Evolutionary conservation across 2,113 vertebrate species (phyloP).

Genomic region (Glaucidium brasilianum): DNA sequence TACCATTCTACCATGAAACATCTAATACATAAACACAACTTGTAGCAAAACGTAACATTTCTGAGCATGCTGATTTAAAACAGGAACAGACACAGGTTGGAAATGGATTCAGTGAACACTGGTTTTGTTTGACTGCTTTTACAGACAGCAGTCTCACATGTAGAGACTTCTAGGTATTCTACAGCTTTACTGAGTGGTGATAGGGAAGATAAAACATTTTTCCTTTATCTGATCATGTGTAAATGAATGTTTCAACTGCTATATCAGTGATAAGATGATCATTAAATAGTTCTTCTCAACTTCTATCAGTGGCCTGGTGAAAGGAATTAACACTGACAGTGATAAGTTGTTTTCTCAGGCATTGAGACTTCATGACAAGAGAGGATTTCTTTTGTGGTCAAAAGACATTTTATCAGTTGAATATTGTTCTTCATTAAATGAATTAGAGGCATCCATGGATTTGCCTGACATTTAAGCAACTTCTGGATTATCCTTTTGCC

Average conservation of each 20-base stretch:
- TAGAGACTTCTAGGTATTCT: slow-evolving; percentile 38
- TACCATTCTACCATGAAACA: background rate
- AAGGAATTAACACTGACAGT: slow-evolving; percentile 66
- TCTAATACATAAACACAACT: background rate
- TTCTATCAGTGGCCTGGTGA: slow-evolving; percentile 60
- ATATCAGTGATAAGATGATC: slow-evolving; percentile 51
- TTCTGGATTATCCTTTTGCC: background rate
- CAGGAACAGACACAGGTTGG: slow-evolving; percentile 36
- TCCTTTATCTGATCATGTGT: slow-evolving; percentile 65
- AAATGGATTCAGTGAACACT: slow-evolving; percentile 48
- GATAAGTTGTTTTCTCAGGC: slow-evolving; percentile 57
- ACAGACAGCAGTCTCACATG: slow-evolving; percentile 20
- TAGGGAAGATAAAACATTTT: slow-evolving; percentile 55
- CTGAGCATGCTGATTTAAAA: slow-evolving; percentile 19
- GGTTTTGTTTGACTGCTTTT: slow-evolving; percentile 37
- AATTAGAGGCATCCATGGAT: background rate
- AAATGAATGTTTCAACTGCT: slow-evolving; percentile 56
- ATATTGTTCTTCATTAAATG: slow-evolving; percentile 22
- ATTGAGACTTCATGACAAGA: slow-evolving; percentile 5
- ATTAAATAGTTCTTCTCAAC: slow-evolving; percentile 61
- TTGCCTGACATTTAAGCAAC: background rate
- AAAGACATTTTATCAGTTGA: background rate
- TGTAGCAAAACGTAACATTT: slow-evolving; percentile 71
- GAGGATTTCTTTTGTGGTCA: slow-evolving; percentile 12
- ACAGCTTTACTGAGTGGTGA: background rate